A percentile compares a stretch with the other conserved stretches of the same genome.
These are phyloP conservation scores for Philotrypesis tridentata DNA, from an alignment of 1,140 invertebrate genomes.

Conservation along the genomic window DNA sequence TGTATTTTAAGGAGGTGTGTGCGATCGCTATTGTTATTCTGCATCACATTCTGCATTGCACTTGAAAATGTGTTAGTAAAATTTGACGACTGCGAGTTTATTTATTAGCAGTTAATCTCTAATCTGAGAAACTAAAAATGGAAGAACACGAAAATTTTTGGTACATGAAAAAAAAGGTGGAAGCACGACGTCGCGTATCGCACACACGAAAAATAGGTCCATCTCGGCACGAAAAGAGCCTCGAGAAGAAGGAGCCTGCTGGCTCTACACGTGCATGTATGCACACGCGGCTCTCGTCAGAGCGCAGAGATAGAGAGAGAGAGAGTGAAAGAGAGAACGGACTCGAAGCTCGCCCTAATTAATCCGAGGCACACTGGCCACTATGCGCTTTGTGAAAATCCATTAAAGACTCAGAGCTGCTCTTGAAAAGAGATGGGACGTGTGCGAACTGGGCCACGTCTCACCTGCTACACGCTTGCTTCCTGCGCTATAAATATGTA, in stretches of 20 bases:
- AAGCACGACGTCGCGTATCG: not conserved
- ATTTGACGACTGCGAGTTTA: too few relatives aligned
- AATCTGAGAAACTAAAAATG: too few relatives aligned
- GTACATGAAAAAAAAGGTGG: not conserved
- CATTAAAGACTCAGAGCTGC: constrained; percentile 30
- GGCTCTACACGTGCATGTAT: not conserved
- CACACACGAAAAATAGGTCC: not conserved
- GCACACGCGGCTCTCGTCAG: too few relatives aligned
- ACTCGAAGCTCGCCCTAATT: constrained; percentile 43
- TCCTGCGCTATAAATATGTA: not conserved
- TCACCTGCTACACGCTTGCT: not conserved
- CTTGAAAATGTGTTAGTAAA: too few relatives aligned
- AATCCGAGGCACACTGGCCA: constrained; percentile 21
- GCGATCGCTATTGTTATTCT: too few relatives aligned
- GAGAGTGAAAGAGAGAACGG: not conserved
- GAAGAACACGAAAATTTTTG: too few relatives aligned
- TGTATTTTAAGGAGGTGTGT: too few relatives aligned
- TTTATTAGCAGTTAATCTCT: too few relatives aligned
- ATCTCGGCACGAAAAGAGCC: not conserved
- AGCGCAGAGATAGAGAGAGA: not conserved
- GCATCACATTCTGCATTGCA: too few relatives aligned
- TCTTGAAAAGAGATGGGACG: not conserved
- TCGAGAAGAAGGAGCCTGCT: not conserved
- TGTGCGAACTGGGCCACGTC: constrained; percentile 14
- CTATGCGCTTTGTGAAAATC: constrained; percentile 29